Evolutionary conservation across 1,140 invertebrate species (phyloP).

Genomic region (Drosophila bifasciata): DNA sequence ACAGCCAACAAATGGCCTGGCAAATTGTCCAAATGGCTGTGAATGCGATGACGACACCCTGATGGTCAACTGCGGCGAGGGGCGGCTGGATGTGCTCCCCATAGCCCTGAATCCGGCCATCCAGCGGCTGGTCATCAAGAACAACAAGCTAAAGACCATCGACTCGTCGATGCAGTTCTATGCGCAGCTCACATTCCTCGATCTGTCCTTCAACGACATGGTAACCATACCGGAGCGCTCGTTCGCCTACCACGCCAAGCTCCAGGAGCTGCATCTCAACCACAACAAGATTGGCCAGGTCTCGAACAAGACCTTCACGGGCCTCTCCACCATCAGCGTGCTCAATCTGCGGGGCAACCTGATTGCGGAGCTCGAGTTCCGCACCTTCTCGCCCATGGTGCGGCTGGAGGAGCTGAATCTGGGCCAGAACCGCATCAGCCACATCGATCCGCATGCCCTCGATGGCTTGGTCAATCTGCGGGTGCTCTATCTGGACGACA

Average conservation of each 20-base stretch:
- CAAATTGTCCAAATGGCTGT: constrained; percentile 91
- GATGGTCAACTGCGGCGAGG: constrained; percentile 93
- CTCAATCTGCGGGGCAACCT: constrained; percentile 93
- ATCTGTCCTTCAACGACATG: constrained; percentile 93
- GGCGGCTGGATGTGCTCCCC: constrained; percentile 93
- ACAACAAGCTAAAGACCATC: constrained; percentile 94
- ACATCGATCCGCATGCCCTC: constrained; percentile 91
- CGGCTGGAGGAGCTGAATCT: constrained; percentile 94
- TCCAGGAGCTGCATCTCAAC: constrained; percentile 92
- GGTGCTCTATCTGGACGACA: constrained; percentile 93
- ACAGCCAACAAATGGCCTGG: constrained; percentile 71
- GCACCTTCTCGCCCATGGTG: constrained; percentile 90
- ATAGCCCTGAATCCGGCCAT: constrained; percentile 96
- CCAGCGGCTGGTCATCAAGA: constrained; percentile 91
- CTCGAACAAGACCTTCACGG: constrained; percentile 91
- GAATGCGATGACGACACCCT: constrained; percentile 94
- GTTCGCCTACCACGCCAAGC: constrained; percentile 91
- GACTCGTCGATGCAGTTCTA: constrained; percentile 95
- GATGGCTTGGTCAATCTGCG: constrained; percentile 90
- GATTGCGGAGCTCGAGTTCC: constrained; percentile 90
- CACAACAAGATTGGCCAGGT: constrained; percentile 93
- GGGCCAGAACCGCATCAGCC: constrained; percentile 93
- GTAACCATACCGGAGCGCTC: constrained; percentile 90
- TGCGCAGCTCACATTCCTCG: constrained; percentile 91
- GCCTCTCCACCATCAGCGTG: constrained; percentile 90